Evolutionary conservation across 2,113 vertebrate species (phyloP), one percentile per base, ranked within the genome.

Genomic region (Bubo blakistoni): DNA sequence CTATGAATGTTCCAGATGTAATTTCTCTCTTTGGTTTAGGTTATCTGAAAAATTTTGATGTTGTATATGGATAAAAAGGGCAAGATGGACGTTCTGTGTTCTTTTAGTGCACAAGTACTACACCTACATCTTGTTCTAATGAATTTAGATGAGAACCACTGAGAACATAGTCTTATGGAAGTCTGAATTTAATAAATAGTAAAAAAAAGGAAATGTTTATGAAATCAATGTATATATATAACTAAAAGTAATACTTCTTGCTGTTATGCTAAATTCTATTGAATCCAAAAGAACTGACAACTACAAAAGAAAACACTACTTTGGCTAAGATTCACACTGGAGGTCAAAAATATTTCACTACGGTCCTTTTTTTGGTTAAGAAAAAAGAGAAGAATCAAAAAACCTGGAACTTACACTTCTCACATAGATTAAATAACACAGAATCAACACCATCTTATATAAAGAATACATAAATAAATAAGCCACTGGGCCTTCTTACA

Each of bases 381-480:
- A 2, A 4, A 27, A 34, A 29, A 32, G 1, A 8, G 5, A 11
- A 14, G 22, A 65, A 46, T 46, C 44, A 73, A 70, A 44, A 94
- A 34, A 0, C 27, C 40, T 62, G 19, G 25, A 92, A 61, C 32
- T 77, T 77, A 11, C 11, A 70, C 13, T 70, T 86, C 34, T 67
- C 22, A 47, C 38, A 55, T 8, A 84, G 9, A 73, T 65, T 90
- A 81, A 81, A 82, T 62, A 88, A 86, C 24, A 73, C 27, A 71
- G 36, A 81, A 63, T 71, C 55, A 63, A 40, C 51, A 86, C 1
- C 11, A 46, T 24, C 14, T 84, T 74, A 36, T 59, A 52, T n/a
- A 86, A 95, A 80, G 71, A 86, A 85, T 79, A 32, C 10, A 87
- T 94, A 85, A 84, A 91, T 80, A 91, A 92, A 90, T 85, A 87